Percentiles rank a stretch among this genome's conserved stretches.
Evolutionary conservation across 1,140 invertebrate species (phyloP).

Genomic region (Triops longicaudatus): DNA sequence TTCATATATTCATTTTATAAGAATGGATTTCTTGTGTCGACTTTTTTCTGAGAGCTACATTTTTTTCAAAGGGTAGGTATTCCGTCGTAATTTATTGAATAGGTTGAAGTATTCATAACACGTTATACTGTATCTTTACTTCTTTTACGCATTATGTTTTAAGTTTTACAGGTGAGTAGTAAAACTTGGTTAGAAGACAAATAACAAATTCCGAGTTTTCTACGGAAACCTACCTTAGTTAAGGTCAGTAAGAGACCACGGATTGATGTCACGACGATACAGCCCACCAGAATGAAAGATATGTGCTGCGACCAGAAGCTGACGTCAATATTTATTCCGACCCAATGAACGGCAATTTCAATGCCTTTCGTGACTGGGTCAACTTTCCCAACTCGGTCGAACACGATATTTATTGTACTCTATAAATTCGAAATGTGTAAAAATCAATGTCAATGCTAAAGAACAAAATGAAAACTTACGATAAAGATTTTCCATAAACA

Average conservation of each 20-base stretch:
- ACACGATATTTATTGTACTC: conserved; percentile 97
- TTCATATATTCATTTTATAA: no score
- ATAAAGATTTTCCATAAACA: conserved; percentile 99
- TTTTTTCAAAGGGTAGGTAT: no score
- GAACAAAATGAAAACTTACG: conserved; percentile 51
- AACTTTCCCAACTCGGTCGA: conserved; percentile 96
- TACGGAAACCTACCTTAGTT: conserved; percentile 81
- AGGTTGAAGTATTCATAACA: no score
- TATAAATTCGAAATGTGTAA: conserved; percentile 45
- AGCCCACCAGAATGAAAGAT: conserved; percentile 93
- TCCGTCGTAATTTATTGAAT: no score
- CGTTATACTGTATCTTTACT: no score
- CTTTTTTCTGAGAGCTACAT: no score
- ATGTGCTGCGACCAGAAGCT: conserved; percentile 98
- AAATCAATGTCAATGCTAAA: conserved; percentile 14
- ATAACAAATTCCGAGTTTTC: no score
- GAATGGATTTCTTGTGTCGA: no score
- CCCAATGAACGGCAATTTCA: conserved; percentile 94
- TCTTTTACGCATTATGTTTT: no score
- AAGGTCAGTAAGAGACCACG: conserved; percentile 89
- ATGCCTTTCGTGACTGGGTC: conserved; percentile 95
- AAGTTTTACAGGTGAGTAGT: no score
- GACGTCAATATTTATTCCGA: conserved; percentile 93
- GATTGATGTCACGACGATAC: conserved; percentile 97
- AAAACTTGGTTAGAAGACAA: no score